Evolutionary conservation across 2,888 invertebrate genomes (phyloP).

Genomic region (Dexiosoma caninum): DNA sequence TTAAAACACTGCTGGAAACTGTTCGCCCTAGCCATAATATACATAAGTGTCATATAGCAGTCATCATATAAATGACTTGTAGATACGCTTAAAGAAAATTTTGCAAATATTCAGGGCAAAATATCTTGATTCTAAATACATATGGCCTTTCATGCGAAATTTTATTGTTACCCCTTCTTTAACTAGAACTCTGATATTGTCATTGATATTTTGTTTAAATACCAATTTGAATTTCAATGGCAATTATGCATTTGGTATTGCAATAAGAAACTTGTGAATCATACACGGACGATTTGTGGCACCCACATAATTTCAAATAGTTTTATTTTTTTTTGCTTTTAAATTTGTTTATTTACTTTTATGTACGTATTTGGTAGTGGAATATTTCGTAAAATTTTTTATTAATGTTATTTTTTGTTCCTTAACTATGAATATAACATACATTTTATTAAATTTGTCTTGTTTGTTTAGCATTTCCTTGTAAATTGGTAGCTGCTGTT

Average conservation of each 20-base stretch:
- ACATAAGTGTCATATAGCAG: too few relatives aligned
- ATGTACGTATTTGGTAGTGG: background rate
- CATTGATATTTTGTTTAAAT: background rate
- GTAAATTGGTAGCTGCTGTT: conserved; percentile 39
- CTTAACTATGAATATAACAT: background rate
- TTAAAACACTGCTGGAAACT: too few relatives aligned
- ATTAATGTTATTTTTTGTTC: background rate
- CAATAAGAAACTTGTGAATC: background rate
- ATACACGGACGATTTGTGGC: background rate
- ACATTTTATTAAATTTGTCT: background rate
- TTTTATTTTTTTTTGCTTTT: too few relatives aligned
- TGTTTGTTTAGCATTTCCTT: conserved; percentile 5
- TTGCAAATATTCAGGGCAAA: too few relatives aligned
- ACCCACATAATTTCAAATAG: background rate
- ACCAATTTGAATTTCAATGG: background rate
- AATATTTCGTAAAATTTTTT: background rate
- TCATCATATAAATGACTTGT: too few relatives aligned
- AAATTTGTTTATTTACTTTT: background rate
- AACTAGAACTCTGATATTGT: background rate
- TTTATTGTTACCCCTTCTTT: background rate
- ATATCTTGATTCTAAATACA: too few relatives aligned
- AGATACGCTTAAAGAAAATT: too few relatives aligned
- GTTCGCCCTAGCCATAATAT: too few relatives aligned
- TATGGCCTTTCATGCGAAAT: too few relatives aligned
- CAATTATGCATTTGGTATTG: background rate